Conservation (phyloP, 2,888 invertebrate genomes). For the Busseola fusca region DNA sequence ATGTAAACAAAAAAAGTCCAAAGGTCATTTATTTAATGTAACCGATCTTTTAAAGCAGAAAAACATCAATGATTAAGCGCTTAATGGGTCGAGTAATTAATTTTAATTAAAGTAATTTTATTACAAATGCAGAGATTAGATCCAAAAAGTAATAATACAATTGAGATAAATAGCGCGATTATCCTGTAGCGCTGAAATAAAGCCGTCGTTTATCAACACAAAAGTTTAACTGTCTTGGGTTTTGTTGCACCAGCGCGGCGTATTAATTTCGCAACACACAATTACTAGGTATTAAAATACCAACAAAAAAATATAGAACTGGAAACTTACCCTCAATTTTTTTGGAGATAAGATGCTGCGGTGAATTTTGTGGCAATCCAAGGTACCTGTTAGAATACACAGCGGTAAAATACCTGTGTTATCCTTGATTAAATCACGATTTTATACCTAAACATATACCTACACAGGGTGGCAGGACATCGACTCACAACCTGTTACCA, state of each 20-base stretch:
- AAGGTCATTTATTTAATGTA: conserved; percentile 15
- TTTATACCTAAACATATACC: not conserved
- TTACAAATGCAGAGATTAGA: conserved; percentile 57
- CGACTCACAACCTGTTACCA: not conserved
- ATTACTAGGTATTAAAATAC: not conserved
- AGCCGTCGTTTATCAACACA: conserved; percentile 24
- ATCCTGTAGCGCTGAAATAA: conserved; percentile 37
- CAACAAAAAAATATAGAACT: not conserved
- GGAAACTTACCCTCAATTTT: conserved; percentile 91
- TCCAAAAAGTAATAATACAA: conserved; percentile 46
- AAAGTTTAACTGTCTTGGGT: conserved; percentile 11
- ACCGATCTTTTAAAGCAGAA: conserved; percentile 13
- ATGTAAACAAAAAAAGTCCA: not conserved
- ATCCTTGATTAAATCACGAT: not conserved
- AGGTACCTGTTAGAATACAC: conserved; percentile 85
- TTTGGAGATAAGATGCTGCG: conserved; percentile 89
- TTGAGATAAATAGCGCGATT: conserved; percentile 42
- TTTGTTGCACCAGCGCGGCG: conserved; percentile 15
- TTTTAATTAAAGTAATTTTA: conserved; percentile 49
- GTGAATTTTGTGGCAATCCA: conserved; percentile 87
- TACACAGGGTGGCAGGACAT: not conserved
- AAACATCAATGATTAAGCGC: conserved; percentile 21
- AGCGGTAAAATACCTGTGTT: not conserved
- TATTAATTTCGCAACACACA: not conserved
- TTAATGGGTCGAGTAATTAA: conserved; percentile 47